A percentile compares a stretch with the other conserved stretches of the same genome.
Evolutionary conservation across 2,797 vertebrate species (phyloP).

Genomic region (Cryptoblepharus egeriae): DNA sequence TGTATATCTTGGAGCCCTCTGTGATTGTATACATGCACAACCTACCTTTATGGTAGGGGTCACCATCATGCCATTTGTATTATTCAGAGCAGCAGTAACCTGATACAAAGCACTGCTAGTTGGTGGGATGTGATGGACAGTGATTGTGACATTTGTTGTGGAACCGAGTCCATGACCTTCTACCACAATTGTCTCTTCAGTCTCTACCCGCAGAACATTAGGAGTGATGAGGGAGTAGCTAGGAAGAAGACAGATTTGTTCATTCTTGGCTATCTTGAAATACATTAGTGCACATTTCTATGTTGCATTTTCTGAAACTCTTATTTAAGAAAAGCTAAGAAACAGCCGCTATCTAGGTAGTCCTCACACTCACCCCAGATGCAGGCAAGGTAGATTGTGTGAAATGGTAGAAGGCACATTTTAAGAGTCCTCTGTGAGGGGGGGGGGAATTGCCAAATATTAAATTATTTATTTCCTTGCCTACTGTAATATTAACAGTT

Average conservation of each 20-base stretch:
- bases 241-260: not conserved
- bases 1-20: not conserved
- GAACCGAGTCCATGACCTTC: conserved; percentile 33
- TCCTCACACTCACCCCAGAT: too few species aligned
- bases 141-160: fast-evolving
- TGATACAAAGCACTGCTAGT: conserved; percentile 54
- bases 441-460: too few species aligned
- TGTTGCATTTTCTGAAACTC: not conserved
- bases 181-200: conserved; percentile 67
- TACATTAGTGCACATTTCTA: not conserved
- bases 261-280: not conserved
- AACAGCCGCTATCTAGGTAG: too few species aligned
- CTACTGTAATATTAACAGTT: too few species aligned
- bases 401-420: too few species aligned
- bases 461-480: too few species aligned
- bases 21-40: not conserved
- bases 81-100: not conserved
- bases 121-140: conserved; percentile 67
- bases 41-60: conserved; percentile 60
- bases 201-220: conserved; percentile 72
- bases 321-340: not conserved
- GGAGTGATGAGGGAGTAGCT: conserved; percentile 73
- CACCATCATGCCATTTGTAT: conserved; percentile 4
- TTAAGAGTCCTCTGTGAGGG: too few species aligned
- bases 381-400: too few species aligned